Evolutionary conservation across 2,888 invertebrate genomes (phyloP).

Genomic region (Amiota mariae): DNA sequence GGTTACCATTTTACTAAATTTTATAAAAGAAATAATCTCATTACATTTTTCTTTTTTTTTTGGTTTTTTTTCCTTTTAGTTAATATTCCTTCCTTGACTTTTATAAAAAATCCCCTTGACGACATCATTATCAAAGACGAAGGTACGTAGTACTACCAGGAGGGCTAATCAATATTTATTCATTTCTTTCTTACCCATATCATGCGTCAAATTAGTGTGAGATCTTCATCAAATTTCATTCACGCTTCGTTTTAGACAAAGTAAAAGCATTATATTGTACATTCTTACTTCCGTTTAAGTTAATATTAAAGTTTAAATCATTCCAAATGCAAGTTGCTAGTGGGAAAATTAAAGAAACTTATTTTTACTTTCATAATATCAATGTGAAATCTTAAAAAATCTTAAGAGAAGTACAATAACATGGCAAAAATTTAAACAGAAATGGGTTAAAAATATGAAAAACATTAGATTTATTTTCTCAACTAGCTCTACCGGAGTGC

Average conservation of each 20-base stretch:
- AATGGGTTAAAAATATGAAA: conserved; percentile 9
- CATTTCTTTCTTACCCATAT: not conserved
- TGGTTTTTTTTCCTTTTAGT: too few relatives aligned
- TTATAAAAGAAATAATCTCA: not conserved
- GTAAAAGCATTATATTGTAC: not conserved
- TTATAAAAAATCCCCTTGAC: too few relatives aligned
- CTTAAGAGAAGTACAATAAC: not conserved
- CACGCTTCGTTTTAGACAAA: not conserved
- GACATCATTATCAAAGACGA: too few relatives aligned
- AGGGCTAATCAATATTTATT: not conserved
- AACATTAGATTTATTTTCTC: not conserved
- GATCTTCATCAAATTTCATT: not conserved
- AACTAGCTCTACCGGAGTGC: too few relatives aligned
- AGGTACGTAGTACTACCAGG: too few relatives aligned
- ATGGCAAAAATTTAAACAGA: not conserved
- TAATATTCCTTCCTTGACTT: too few relatives aligned
- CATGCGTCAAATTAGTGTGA: not conserved
- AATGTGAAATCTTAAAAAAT: not conserved
- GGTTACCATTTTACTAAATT: not conserved
- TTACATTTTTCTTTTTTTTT: too few relatives aligned
- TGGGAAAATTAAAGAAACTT: conserved; percentile 9
- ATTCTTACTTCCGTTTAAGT: too few relatives aligned
- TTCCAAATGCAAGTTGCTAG: conserved; percentile 10
- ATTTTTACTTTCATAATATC: not conserved
- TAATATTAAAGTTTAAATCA: too few relatives aligned